Evolutionary conservation across 1,140 invertebrate species (phyloP), one percentile per base, ranked within the genome.

Genomic region (Diorhabda carinulata): DNA sequence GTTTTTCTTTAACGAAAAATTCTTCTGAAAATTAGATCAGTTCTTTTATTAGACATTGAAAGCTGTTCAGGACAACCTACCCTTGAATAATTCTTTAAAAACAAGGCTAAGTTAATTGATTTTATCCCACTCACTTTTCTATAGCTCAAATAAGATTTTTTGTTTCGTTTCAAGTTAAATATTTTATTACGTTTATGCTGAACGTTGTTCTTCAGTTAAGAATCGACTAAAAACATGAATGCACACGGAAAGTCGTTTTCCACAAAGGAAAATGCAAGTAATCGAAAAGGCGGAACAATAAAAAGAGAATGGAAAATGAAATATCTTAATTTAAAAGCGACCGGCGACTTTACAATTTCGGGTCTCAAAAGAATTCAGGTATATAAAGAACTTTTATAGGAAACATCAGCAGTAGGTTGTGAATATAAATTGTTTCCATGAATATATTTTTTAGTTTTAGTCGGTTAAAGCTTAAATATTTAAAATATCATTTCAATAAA

Each of bases 231-330:
- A 52, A 52, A 52, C 6, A n/a, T 52, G n/a, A 52, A 52, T 52
- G 47, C 47, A 52, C 6, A n/a, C n/a, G 47, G n/a, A 52, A 52
- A 52, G 47, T 52, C 47, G 47, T 52, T 52, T 52, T 52, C 47
- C 47, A 52, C 47, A 52, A 52, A 52, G 47, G 47, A 52, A 52
- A 52, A 52, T 52, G 47, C 47, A 52, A 52, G 47, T n/a, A 52
- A 52, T 52, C 47, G 47, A n/a, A 52, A 52, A 52, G 25, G 47
- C 47, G 3, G 47, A 52, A 52, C 6, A 52, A 52, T 52, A 52
- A 52, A 52, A 52, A 52, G 47, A 52, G n/a, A 52, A 52, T 52
- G 47, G 47, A 52, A 52, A 52, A 52, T 52, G 47, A 52, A 52
- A 52, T 52, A 52, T 52, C 47, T 52, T 52, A 52, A 52, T 52